Base-by-base conservation (phyloP, 2,888 invertebrate species). In the Athrips mouffetella region DNA sequence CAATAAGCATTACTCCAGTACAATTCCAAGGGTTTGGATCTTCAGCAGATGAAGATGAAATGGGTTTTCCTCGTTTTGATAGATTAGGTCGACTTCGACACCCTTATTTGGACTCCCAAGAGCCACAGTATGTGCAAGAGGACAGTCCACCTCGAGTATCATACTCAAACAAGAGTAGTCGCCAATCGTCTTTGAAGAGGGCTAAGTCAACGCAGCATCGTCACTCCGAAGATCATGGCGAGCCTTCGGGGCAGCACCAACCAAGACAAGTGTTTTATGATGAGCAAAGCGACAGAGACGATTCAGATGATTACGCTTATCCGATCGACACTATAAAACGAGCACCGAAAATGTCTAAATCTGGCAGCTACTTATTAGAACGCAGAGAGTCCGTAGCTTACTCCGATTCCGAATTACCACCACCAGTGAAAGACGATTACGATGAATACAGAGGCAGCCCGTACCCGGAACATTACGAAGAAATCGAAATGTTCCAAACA, bases 61-160 rank as follows among this genome's bases (percentile, higher is more conserved):
- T 91, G 91, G 91, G 91, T 13, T 91, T 91, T 55, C 91, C 91
- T 13, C 79, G 90, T 27, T 91, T 91, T 54, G 91, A 91, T 67
- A 87, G 91, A 37, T 63, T 91, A 30, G 89, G 91, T 31, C 90
- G 91, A 51, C 67, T 89, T 49, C 81, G 89, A 40, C 89, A 89
- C 63, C 89, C 89, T 0, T 89, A 89, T 53, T 77, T 89, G 1
- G 88, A 89, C 57, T 78, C 87, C 6, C 89, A 89, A 55, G 86
- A 89, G 59, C 85, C 87, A 21, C 65, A 77, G 1, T 88, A 82
- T 50, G 79, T 82, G 20, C 82, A 89, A 27, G 91, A 90, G 37
- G 86, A 88, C 27, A 85, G 83, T 55, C 84, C 84, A 33, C 87
- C 88, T n/a, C 70, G 88, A 40, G 53, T 73, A 29, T 84, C 86